Conservation (phyloP, 2,888 invertebrate genomes). For the Drosophila lacicola region DNA sequence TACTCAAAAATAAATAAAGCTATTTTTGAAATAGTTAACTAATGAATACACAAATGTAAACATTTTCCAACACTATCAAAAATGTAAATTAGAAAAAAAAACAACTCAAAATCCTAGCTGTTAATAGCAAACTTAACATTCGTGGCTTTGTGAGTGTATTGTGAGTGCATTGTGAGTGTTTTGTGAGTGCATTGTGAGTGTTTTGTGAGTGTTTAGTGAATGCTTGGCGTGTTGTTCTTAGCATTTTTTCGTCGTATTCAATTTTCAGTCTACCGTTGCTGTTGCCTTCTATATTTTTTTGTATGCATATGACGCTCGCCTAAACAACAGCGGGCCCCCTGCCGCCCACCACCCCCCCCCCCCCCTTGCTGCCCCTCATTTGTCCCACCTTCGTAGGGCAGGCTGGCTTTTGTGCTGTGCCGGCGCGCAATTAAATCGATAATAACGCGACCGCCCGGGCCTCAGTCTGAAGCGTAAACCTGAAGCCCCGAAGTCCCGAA, state of each 20-base stretch:
- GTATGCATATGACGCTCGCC: conserved; percentile 31
- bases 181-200: conserved; percentile 2
- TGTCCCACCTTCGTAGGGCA: conserved; percentile 6
- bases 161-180: background rate
- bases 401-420: conserved; percentile 5
- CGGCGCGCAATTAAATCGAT: conserved; percentile 60
- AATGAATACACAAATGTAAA: background rate
- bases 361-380: background rate
- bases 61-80: no score
- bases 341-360: background rate
- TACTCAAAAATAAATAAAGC: background rate
- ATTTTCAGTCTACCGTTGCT: conserved; percentile 3
- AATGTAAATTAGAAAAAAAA: background rate
- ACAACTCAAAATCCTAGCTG: background rate
- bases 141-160: background rate
- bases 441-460: conserved; percentile 47
- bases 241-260: conserved; percentile 23
- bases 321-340: conserved; percentile 1
- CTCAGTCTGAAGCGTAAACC: conserved; percentile 37
- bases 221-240: conserved; percentile 10
- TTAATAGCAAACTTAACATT: no score
- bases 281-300: background rate
- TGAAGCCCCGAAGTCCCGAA: conserved; percentile 17
- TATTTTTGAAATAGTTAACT: background rate
- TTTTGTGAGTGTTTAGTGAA: conserved; percentile 2